Base-by-base conservation (phyloP, 2,113 vertebrate species). In the Chitala chitala region DNA sequence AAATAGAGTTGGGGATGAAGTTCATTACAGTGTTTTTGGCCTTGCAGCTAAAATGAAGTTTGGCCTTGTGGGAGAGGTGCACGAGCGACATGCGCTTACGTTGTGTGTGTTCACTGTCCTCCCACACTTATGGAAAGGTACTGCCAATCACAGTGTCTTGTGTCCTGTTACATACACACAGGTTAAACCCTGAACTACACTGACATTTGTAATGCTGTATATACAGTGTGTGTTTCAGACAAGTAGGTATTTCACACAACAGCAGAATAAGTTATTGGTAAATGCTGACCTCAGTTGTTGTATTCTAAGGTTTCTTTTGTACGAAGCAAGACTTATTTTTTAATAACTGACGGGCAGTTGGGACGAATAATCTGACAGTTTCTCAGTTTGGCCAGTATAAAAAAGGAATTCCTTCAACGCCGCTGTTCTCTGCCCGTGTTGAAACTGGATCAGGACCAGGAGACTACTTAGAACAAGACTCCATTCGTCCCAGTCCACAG, bases 361-460 rank as follows among this genome's bases (percentile, higher is more conserved):
- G 61, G 13, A n/a, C 64, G 36, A 6, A 24, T 75, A 17, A 29
- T 17, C 63, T 48, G 31, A n/a, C 26, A n/a, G 61, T 22, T 56
- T 54, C 31, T 50, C 17, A 20, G 61, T 29, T 50, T 58, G 33
- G 66, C 33, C 17, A 4, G 17, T 38, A 31, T 24, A 53, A 55
- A 54, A 55, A 66, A 51, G 50, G 59, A 55, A 17, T 20, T 40
- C 36, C 51, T 68, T 66, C 22, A 40, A 17, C 46, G 15, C 22
- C 46, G 40, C 40, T 33, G 50, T 54, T 20, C 24, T 58, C 74
- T 26, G 15, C 29, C 40, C 10, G 46, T 58, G 65, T 58, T 75
- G 65, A 58, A 69, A 42, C 42, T 75, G 65, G 74, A 31, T 51
- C 15, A 42, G 15, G 24, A 54, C 50, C 73, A 55, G 68, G 22